Evolutionary conservation across 2,888 invertebrate species (phyloP), one percentile per base, ranked within the genome.

Genomic region (Eueremaeus valkanovi): DNA sequence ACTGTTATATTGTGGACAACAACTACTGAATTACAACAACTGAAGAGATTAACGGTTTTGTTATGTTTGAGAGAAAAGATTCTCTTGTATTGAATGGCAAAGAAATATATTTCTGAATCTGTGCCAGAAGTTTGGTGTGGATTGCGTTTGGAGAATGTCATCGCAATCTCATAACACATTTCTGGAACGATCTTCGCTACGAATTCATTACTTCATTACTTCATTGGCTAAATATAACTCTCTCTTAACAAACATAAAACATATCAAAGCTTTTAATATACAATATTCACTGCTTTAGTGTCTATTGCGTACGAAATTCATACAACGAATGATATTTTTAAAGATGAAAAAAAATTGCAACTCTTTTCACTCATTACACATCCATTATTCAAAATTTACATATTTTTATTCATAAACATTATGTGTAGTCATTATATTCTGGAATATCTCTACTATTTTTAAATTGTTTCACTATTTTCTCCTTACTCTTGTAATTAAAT

Each of bases 131-230:
- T 24, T 21, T 55, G 55, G 24, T 24, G n/a, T 55, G 21, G 24
- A 55, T 55, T 55, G 21, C 24, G 13, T 55, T 55, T 55, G 55
- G 55, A 70, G 13, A 70, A 70, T 70, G 70, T 70, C 70, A 70
- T 70, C 63, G 21, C 36, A 66, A 36, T n/a, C 6, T 0, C 29
- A 33, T 33, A 63, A 63, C 33, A 63, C 61, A 63, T 33, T 33
- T 61, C 5, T 36, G 6, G 6, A 36, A 36, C 9, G 16, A 45
- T 45, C 9, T 16, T 13, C 6, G 16, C 45, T 31, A 11, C 21
- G 55, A 8, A 21, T 55, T 55, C 3, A 16, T 24, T 24, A 42
- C 13, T 42, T 42, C 13, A 42, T 42, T 42, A 55, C 21, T 55
- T 55, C 21, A 55, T 55, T 27, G 24, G 6, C 55, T 55, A 55